Conservation (phyloP, 2,888 invertebrate genomes). For the Cosmorhoe ocellata region DNA sequence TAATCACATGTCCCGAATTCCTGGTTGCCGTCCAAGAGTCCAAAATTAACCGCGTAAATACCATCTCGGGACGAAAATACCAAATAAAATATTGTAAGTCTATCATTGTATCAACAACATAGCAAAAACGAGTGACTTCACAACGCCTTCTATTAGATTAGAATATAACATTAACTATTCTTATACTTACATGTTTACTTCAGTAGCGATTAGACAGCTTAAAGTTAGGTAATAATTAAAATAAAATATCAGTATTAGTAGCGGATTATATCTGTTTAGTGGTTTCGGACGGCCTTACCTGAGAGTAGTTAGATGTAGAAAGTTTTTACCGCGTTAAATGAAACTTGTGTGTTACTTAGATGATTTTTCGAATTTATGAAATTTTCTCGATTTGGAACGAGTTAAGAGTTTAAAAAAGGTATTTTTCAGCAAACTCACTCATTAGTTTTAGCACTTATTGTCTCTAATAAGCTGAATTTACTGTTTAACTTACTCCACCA, state of each 20-base stretch:
- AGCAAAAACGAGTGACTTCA: slow-evolving; percentile 50
- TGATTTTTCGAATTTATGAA: slow-evolving; percentile 13
- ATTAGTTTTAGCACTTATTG: background rate
- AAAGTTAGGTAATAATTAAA: slow-evolving; percentile 5
- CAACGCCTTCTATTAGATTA: slow-evolving; percentile 43
- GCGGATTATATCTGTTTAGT: slow-evolving; percentile 16
- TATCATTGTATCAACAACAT: slow-evolving; percentile 34
- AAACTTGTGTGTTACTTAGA: background rate
- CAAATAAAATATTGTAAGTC: slow-evolving; percentile 16
- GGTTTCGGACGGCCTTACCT: slow-evolving; percentile 21
- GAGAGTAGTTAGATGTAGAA: slow-evolving; percentile 10
- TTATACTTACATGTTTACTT: slow-evolving; percentile 35
- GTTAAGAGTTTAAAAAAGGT: background rate
- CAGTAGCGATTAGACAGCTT: slow-evolving; percentile 24
- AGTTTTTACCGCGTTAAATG: slow-evolving; percentile 12
- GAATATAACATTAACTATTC: slow-evolving; percentile 35
- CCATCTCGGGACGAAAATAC: slow-evolving; percentile 11
- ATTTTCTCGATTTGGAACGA: background rate
- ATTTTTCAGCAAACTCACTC: slow-evolving; percentile 3
- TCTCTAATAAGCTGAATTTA: background rate
- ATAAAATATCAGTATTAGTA: slow-evolving; percentile 30
- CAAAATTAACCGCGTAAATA: slow-evolving; percentile 15
- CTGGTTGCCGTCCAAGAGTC: slow-evolving; percentile 25
- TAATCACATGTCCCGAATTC: slow-evolving; percentile 8
- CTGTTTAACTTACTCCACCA: background rate